Conservation (phyloP, 1,140 invertebrate genomes). For the Lycorma delicatula region DNA sequence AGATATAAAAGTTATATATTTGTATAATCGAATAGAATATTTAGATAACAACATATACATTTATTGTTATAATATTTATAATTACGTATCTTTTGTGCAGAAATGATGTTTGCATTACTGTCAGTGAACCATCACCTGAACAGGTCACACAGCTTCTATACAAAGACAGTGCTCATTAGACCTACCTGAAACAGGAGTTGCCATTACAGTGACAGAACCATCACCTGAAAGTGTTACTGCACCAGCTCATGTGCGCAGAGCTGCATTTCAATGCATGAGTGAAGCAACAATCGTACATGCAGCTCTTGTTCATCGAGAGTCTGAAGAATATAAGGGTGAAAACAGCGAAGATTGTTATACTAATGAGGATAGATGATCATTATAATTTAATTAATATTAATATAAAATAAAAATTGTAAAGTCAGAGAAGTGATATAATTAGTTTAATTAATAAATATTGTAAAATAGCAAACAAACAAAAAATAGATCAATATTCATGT, state of each 20-base stretch:
- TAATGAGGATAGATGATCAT: neutral
- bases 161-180: conserved; percentile 8
- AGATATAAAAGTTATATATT: too few species aligned
- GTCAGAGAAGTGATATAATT: too few species aligned
- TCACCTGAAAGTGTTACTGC: conserved; percentile 24
- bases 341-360: conserved; percentile 1
- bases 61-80: too few species aligned
- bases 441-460: too few species aligned
- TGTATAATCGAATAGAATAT: too few species aligned
- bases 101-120: conserved; percentile 60
- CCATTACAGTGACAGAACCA: conserved; percentile 28
- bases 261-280: conserved; percentile 26
- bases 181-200: conserved; percentile 21
- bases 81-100: too few species aligned
- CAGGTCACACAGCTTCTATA: conserved; percentile 34
- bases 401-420: too few species aligned
- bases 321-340: conserved; percentile 62
- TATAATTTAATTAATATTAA: too few species aligned
- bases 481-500: too few species aligned
- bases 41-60: too few species aligned
- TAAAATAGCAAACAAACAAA: too few species aligned
- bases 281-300: conserved; percentile 37
- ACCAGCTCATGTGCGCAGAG: conserved; percentile 21
- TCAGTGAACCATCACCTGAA: conserved; percentile 71
- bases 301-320: conserved; percentile 70